Evolutionary conservation across 2,797 vertebrate species (phyloP), one percentile per base, ranked within the genome.

Genomic region (Dipus sagitta): DNA sequence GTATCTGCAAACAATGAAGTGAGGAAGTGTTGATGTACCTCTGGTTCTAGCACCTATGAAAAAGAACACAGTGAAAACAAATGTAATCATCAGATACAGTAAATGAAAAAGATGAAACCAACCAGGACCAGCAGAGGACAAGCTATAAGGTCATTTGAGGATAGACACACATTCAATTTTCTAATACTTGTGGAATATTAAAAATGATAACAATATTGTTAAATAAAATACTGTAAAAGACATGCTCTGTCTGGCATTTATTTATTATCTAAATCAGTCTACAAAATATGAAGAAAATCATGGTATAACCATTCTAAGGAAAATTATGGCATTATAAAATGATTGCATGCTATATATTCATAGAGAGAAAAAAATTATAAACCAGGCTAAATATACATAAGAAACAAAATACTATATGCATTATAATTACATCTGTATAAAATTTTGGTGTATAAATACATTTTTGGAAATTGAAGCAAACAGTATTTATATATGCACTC

Each of bases 171-270:
- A 47, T 6, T 47, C 47, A 47, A 11, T 47, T 47, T 6, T 47
- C 47, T 47, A 80, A 71, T 93, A 84, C 78, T 71, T 80, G 62
- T 12, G n/a, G 26, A 86, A 75, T 75, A 6, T 89, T 75, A 83
- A 88, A 86, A 30, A 71, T 2, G 2, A 20, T 52, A 52, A 76
- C 5, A 26, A 26, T 70, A 47, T 74, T 74, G 38, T 78, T 17
- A 54, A 26, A 82, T 21, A 64, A 1, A 78, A 83, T 85, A 62
- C 15, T 65, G 6, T 13, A 70, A 64, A 77, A 76, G 28, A 4
- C 5, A 67, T 68, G 75, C 6, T 75, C 91, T 64, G 26, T 47
- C 47, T 47, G 34, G 52, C 42, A 54, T 60, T 24, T 94, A 58
- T 24, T 4, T 68, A 79, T 38, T 79, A 74, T 70, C 8, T 34